A percentile compares a stretch with the other conserved stretches of the same genome.
Evolutionary conservation across 2,113 vertebrate genomes (phyloP).

Genomic region (Misgurnus mizolepis): DNA sequence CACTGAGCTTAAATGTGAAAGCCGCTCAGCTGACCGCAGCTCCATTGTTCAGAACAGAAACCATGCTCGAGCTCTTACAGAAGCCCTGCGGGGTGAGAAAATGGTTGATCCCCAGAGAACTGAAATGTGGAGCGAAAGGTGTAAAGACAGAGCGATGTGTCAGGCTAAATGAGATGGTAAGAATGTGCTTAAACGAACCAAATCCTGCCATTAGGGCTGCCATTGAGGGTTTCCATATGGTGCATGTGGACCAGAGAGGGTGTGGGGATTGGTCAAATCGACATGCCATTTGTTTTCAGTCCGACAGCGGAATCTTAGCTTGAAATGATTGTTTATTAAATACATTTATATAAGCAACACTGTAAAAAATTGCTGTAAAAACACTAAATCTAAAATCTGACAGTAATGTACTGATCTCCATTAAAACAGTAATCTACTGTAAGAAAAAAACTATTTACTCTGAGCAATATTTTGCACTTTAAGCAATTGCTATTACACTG

Average conservation of each 20-base stretch:
- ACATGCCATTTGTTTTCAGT: background rate
- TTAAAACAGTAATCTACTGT: too few species aligned
- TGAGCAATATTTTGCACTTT: too few species aligned
- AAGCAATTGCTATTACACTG: too few species aligned
- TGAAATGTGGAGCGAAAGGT: constrained; percentile 13
- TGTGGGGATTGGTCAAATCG: background rate
- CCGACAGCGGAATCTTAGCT: too few species aligned
- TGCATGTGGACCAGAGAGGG: constrained; percentile 8
- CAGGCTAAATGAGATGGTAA: constrained; percentile 19
- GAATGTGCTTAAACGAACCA: constrained; percentile 7
- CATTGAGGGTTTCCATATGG: constrained; percentile 24
- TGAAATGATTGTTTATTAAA: too few species aligned
- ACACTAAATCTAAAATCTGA: too few species aligned
- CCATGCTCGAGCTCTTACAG: background rate
- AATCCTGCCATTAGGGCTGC: constrained; percentile 14
- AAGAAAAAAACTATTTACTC: too few species aligned
- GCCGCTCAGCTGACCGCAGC: constrained; percentile 9
- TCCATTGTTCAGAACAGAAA: constrained; percentile 23
- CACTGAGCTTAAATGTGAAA: background rate
- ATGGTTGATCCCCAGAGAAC: constrained; percentile 12
- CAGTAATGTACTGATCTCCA: too few species aligned
- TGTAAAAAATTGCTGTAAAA: too few species aligned
- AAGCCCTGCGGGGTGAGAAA: constrained; percentile 17
- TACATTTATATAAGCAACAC: too few species aligned
- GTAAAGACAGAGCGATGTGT: constrained; percentile 11